Conservation (phyloP, 2,113 vertebrate genomes). For the Laticauda laticaudata region DNA sequence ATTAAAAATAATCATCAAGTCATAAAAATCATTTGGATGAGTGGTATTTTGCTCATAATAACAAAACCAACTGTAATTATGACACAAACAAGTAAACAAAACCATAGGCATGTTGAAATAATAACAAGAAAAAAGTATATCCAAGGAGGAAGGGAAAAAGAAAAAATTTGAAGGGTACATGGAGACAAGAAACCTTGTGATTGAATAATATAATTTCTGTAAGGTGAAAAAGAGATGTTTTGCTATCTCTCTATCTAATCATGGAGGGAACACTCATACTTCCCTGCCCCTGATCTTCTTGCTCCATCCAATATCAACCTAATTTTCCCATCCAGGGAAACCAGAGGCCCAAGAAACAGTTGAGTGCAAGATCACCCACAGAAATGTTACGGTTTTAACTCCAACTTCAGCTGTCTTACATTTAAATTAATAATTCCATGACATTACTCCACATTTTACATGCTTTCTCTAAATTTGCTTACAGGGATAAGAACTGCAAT, state of each 20-base stretch:
- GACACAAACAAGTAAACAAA: background rate
- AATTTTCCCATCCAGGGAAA: background rate
- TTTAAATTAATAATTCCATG: background rate
- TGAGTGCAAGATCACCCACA: background rate
- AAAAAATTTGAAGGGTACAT: background rate
- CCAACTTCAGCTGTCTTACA: background rate
- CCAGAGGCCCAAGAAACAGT: background rate
- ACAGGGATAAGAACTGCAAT: too few species aligned
- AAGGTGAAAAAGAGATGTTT: background rate
- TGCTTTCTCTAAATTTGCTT: background rate
- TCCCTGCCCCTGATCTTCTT: background rate
- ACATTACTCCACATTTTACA: background rate
- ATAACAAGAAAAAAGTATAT: background rate
- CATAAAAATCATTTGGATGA: background rate
- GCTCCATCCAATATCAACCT: background rate
- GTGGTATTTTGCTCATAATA: background rate
- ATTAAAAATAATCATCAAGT: background rate
- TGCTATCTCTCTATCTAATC: background rate
- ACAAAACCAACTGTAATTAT: background rate
- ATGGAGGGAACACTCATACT: background rate
- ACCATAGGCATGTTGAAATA: background rate
- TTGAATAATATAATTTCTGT: conserved; percentile 9
- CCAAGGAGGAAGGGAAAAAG: background rate
- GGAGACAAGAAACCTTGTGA: background rate
- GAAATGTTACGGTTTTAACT: background rate